Evolutionary conservation across 2,113 vertebrate genomes (phyloP).

Genomic region (Syngnathus scovelli): DNA sequence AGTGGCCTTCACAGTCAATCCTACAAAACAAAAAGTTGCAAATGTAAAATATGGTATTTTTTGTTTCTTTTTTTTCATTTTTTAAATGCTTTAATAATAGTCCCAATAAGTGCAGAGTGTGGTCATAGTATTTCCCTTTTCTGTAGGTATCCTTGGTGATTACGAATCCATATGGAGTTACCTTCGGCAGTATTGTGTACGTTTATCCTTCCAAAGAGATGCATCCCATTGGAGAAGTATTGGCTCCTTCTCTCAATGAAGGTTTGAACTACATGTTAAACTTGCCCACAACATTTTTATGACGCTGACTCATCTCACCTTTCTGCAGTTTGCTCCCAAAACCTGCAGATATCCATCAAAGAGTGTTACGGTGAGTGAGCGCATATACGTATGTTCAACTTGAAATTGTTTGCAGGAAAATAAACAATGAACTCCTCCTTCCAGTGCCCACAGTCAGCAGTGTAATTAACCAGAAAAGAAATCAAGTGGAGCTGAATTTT

Average conservation of each 20-base stretch:
- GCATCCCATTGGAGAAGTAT: background rate
- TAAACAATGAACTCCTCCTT: background rate
- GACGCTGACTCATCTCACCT: background rate
- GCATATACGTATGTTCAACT: background rate
- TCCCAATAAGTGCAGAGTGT: background rate
- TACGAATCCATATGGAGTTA: conserved; percentile 23
- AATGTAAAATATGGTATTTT: conserved; percentile 38
- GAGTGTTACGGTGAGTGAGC: conserved; percentile 49
- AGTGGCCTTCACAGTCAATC: conserved; percentile 52
- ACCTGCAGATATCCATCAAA: conserved; percentile 13
- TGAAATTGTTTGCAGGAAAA: background rate
- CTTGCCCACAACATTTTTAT: background rate
- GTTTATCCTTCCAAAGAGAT: background rate
- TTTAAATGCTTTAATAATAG: no score
- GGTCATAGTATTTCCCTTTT: background rate
- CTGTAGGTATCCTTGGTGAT: conserved; percentile 53
- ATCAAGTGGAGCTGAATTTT: conserved; percentile 47
- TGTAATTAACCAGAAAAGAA: conserved; percentile 10
- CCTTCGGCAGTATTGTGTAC: conserved; percentile 39
- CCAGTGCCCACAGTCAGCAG: conserved; percentile 47
- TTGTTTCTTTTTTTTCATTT: background rate
- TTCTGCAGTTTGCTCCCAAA: conserved; percentile 50
- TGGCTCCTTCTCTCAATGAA: conserved; percentile 40
- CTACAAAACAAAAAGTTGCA: background rate
- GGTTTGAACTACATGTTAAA: conserved; percentile 26